Evolutionary conservation across 2,113 vertebrate species (phyloP).

Genomic region (Harpagus bidentatus): DNA sequence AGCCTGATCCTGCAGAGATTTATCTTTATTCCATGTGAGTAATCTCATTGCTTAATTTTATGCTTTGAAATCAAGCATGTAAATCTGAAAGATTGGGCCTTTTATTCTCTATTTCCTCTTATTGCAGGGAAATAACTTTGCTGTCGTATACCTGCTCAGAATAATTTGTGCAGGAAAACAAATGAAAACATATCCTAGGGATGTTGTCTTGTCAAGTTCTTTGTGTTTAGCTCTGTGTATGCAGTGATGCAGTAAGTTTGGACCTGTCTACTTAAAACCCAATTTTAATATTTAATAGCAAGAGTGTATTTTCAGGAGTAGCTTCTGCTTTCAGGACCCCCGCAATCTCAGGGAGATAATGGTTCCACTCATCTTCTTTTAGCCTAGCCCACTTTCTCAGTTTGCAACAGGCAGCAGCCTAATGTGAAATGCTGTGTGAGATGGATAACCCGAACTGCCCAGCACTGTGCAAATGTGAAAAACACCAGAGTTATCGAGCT

Average conservation of each 20-base stretch:
- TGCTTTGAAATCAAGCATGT: neutral
- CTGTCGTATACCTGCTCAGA: neutral
- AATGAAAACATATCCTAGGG: neutral
- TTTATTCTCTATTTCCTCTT: neutral
- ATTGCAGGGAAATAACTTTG: neutral
- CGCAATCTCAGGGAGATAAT: neutral
- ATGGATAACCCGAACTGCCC: neutral
- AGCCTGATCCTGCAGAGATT: neutral
- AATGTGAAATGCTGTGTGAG: neutral
- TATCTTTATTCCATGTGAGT: neutral
- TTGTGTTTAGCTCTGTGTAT: neutral
- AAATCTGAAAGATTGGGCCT: neutral
- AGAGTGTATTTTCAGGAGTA: neutral
- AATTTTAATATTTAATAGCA: neutral
- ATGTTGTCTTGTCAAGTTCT: neutral
- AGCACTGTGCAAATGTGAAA: neutral
- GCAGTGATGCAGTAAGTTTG: neutral
- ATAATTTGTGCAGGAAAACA: neutral
- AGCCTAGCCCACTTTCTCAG: neutral
- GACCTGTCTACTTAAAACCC: neutral
- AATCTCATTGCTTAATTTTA: neutral
- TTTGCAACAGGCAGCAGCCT: neutral
- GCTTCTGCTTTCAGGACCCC: neutral
- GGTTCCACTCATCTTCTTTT: neutral
- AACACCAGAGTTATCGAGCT: fast-evolving